phyloP scores from a whole-genome alignment of 2,888 invertebrate species.

The Miltochrista miniata region DNA sequence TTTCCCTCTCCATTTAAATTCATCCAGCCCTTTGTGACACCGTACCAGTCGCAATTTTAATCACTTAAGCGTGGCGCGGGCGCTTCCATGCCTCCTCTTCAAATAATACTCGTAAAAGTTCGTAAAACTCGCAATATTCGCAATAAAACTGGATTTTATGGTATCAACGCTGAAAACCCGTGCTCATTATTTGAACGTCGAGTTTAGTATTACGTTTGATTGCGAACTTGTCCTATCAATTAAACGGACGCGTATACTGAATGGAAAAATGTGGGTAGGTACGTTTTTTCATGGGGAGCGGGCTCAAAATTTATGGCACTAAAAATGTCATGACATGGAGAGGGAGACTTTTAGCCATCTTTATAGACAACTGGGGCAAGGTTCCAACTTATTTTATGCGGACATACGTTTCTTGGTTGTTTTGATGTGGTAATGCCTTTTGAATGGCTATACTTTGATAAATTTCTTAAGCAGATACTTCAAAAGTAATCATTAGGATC shows the following conservation, averaged over 20 bases:
- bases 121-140: slow-evolving; percentile 51
- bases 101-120: slow-evolving; percentile 58
- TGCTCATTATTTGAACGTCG: slow-evolving; percentile 56
- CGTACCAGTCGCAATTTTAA: slow-evolving; percentile 70
- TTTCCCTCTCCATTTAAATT: slow-evolving; percentile 72
- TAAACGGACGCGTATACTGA: slow-evolving; percentile 53
- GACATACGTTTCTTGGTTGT: no score
- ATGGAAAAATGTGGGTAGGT: slow-evolving; percentile 36
- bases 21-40: slow-evolving; percentile 70
- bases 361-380: neutral
- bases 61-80: slow-evolving; percentile 70
- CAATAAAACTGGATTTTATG: slow-evolving; percentile 55
- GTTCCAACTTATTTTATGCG: neutral
- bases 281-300: slow-evolving; percentile 11
- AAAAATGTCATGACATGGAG: neutral
- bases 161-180: slow-evolving; percentile 41
- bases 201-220: slow-evolving; percentile 48
- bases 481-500: neutral
- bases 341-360: neutral
- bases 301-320: neutral
- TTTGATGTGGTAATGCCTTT: no score
- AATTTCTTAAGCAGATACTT: neutral
- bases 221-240: slow-evolving; percentile 52
- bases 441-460: neutral
- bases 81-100: slow-evolving; percentile 35